Conservation (phyloP, 2,888 invertebrate genomes). For the Mongoloraphidia duomilia region DNA sequence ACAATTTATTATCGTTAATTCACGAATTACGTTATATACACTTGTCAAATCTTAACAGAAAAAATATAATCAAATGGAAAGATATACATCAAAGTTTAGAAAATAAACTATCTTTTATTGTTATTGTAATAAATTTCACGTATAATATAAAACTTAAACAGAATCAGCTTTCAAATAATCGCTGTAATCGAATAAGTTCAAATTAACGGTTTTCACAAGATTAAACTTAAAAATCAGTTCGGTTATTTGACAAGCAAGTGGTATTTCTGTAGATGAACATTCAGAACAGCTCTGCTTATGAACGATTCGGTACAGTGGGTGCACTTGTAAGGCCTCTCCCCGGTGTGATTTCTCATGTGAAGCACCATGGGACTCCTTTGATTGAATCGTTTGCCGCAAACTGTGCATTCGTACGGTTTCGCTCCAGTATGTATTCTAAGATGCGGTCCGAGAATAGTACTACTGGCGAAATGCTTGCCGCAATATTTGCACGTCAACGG, state of each 20-base stretch:
- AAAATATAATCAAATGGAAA: too few species aligned
- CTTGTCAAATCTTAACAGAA: too few species aligned
- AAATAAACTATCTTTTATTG: too few species aligned
- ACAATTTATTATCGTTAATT: too few species aligned
- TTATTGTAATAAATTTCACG: too few species aligned
- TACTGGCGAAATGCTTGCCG: slow-evolving; percentile 33
- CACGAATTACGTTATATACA: too few species aligned
- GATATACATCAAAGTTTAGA: too few species aligned
- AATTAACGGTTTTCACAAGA: too few species aligned
- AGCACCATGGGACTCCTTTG: slow-evolving; percentile 34
- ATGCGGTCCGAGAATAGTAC: slow-evolving; percentile 31
- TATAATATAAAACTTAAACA: too few species aligned
- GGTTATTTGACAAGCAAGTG: slow-evolving; percentile 1
- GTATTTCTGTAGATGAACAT: slow-evolving; percentile 9
- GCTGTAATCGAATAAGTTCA: too few species aligned
- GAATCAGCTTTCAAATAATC: too few species aligned
- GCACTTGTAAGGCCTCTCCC: slow-evolving; percentile 35
- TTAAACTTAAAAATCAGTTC: too few species aligned
- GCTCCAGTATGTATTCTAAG: slow-evolving; percentile 33
- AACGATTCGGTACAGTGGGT: slow-evolving; percentile 30
- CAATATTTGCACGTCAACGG: slow-evolving; percentile 32
- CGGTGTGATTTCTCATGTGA: slow-evolving; percentile 20
- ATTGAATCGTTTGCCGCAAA: slow-evolving; percentile 32
- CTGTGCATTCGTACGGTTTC: slow-evolving; percentile 33
- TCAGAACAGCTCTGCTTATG: slow-evolving; percentile 17